Conservation (phyloP, 2,797 vertebrate species). For the Pelochelys cantorii region DNA sequence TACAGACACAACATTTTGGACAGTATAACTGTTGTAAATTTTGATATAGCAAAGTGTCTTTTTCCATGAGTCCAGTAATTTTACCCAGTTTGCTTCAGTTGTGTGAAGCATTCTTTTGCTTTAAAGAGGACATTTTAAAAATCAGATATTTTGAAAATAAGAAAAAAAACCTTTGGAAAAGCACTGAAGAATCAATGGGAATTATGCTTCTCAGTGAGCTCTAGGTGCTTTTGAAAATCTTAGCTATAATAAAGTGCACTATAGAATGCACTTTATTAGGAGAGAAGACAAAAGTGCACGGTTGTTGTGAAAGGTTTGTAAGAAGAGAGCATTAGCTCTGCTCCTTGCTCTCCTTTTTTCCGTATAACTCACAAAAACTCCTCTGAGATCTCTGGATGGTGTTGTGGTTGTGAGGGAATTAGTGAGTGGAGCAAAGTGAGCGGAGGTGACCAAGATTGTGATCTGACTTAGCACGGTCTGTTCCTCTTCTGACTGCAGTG, state of each 20-base stretch:
- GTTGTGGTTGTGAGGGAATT: not conserved
- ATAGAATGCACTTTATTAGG: not conserved
- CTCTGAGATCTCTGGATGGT: not conserved
- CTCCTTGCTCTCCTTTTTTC: not conserved
- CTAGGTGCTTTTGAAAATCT: not conserved
- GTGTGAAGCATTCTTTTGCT: not conserved
- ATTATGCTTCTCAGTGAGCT: not conserved
- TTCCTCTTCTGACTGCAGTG: not conserved
- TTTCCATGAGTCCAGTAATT: not conserved
- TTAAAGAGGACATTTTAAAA: not conserved
- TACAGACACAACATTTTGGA: not conserved
- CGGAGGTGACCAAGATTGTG: not conserved
- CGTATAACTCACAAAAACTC: rapidly evolving
- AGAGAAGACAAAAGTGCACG: not conserved
- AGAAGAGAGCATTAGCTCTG: not conserved
- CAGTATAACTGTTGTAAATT: not conserved
- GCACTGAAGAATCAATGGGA: not conserved
- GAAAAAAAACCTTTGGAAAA: not conserved
- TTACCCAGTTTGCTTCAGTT: not conserved
- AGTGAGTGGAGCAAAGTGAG: not conserved
- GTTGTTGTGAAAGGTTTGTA: not conserved
- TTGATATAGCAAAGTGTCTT: not conserved
- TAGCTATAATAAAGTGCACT: not conserved
- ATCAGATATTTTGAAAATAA: not conserved
- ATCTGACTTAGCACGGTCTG: not conserved